phyloP scores from a whole-genome alignment of 1,140 invertebrate genomes.

The Portunus trituberculatus region DNA sequence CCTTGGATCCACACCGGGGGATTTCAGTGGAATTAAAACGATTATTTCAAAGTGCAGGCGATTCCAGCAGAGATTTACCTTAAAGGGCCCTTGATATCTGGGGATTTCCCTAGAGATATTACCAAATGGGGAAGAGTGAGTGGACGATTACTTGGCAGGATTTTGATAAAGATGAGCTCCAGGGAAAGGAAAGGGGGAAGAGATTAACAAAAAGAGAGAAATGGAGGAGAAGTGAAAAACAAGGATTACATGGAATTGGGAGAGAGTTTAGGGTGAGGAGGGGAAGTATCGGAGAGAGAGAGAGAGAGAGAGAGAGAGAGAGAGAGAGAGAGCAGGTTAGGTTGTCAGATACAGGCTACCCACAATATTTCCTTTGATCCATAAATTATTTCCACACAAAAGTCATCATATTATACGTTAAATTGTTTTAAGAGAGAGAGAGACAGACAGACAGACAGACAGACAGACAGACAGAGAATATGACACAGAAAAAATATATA shows the following conservation, averaged over 20 bases:
- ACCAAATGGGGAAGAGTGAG: background rate
- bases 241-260: conserved; percentile 1
- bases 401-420: no score
- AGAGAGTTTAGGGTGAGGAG: conserved; percentile 28
- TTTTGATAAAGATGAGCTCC: background rate
- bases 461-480: no score
- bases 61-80: conserved; percentile 31
- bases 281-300: background rate
- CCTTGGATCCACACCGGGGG: background rate
- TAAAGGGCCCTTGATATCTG: conserved; percentile 4
- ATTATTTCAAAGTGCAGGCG: conserved; percentile 31
- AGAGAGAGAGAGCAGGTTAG: no score
- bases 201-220: background rate
- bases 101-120: conserved; percentile 45
- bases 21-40: conserved; percentile 12
- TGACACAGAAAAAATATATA: background rate
- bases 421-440: no score
- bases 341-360: no score
- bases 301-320: background rate
- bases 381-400: no score
- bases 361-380: no score
- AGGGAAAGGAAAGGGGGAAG: background rate
- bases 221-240: conserved; percentile 32
- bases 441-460: no score
- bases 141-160: background rate